Evolutionary conservation across 2,888 invertebrate species (phyloP), one percentile per base, ranked within the genome.

Genomic region (Temnothorax unifasciatus): DNA sequence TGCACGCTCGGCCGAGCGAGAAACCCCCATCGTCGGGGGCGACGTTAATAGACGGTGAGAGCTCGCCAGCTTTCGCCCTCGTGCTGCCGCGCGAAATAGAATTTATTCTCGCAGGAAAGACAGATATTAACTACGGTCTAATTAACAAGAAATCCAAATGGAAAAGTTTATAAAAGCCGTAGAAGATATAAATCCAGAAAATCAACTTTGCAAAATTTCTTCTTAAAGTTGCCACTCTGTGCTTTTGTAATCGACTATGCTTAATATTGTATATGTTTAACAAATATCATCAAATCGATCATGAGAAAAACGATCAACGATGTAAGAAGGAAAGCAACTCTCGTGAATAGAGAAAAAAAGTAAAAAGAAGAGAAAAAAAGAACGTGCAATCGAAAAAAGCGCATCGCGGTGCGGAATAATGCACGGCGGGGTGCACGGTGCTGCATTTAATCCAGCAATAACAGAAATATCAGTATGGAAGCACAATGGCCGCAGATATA

Each of bases 371-470:
- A 47, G 38, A 44, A 74, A 68, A 41, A 82, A 68, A 15, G 34
- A 77, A 75, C 52, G 81, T 25, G 76, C 74, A 64, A 84, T 73
- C 29, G 3, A 29, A 29, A 29, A 29, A 29, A 68, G 79, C 79
- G 66, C 82, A 75, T 85, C 83, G 77, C 83, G 69, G n/a, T 66
- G 82, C 84, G 85, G 86, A 84, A 91, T 91, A 91, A 92, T 90
- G 90, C 91, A 73, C 91, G 89, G 85, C 90, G 86, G 91, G 92
- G 88, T 85, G 90, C 89, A 86, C 66, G 88, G 90, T 77, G 77
- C 68, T 87, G 88, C 89, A 89, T 91, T 92, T 92, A 92, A 93
- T 93, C 91, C 92, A 91, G 91, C 91, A 93, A 92, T 93, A 92
- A 93, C 92, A 93, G 92, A 92, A 93, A 93, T 92, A 93, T 93